Base-by-base conservation (phyloP, 2,797 vertebrate species). In the Etheostoma perlongum region DNA sequence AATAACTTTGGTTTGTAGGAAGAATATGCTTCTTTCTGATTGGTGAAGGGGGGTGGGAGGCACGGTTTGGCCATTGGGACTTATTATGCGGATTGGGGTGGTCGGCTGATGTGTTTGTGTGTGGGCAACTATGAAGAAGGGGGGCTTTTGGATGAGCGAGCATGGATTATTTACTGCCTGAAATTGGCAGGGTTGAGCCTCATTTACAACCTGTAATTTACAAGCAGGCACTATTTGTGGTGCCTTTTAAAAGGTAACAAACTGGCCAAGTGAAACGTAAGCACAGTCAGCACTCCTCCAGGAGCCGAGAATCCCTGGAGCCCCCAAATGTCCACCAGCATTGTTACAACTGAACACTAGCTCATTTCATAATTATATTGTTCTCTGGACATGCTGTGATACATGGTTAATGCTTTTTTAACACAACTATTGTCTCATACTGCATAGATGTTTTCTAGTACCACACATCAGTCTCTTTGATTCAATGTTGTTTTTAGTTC, bases 191-290 rank as follows among this genome's bases (percentile, higher is more conserved):
- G 77, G 88, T 89, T 90, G 75, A 87, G 88, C 83, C 87, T 93
- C 78, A 44, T 90, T 92, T 40, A 40, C 36, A 40, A 11, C 36
- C 36, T 40, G 89, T 93, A 92, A 94, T 95, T 94, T 94, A 95
- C 85, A 92, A 94, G 89, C 88, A 70, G 68, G 67, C 88, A 90
- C 84, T 91, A 92, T 93, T 89, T 89, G 92, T 91, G 90, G 90
- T 93, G 90, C 91, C 84, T 93, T 92, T 94, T 93, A 92, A 93
- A 93, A 88, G 88, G 90, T 85, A 92, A 84, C 86, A 76, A 85
- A 85, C 86, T 90, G 91, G 93, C 91, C 93, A 94, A 93, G 86
- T 88, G 80, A 91, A 93, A 92, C 78, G 82, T 72, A 84, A 94
- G 87, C 89, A 46, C 72, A 89, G 84, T 91, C 92, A 90, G 90